Conservation (phyloP, 2,888 invertebrate genomes). For the Sycophila texana region DNA sequence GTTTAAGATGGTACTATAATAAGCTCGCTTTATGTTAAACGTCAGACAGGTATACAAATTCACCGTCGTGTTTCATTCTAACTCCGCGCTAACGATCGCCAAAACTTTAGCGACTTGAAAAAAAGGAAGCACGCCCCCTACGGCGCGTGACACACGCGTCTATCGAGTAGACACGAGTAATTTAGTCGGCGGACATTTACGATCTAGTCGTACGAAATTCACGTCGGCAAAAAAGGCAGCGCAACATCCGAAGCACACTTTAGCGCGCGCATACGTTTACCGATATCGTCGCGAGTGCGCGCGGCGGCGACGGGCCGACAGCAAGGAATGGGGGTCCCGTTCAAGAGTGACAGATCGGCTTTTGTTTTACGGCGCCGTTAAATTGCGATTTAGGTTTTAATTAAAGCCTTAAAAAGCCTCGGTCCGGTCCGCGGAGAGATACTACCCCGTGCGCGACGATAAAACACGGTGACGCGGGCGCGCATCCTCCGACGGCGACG, state of each 20-base stretch:
- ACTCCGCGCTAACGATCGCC: conserved; percentile 36
- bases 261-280: conserved; percentile 9
- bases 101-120: conserved; percentile 30
- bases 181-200: conserved; percentile 51
- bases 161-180: conserved; percentile 48
- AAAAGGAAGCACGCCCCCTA: background rate
- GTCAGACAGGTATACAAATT: background rate
- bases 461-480: conserved; percentile 54
- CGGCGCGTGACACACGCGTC: conserved; percentile 4
- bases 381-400: conserved; percentile 71
- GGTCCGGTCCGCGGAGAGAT: background rate
- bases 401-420: conserved; percentile 63
- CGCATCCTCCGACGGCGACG: conserved; percentile 14
- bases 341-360: conserved; percentile 61
- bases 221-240: conserved; percentile 11
- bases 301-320: background rate
- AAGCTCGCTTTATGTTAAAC: background rate
- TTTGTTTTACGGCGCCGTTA: conserved; percentile 70
- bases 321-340: conserved; percentile 2
- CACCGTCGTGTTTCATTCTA: conserved; percentile 14
- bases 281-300: conserved; percentile 35
- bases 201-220: conserved; percentile 35
- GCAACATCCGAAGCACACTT: background rate
- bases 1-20: background rate
- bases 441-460: conserved; percentile 45